These are phyloP conservation scores for Chelonus insularis DNA, from an alignment of 1,140 invertebrate species.

Conservation along the genomic window DNA sequence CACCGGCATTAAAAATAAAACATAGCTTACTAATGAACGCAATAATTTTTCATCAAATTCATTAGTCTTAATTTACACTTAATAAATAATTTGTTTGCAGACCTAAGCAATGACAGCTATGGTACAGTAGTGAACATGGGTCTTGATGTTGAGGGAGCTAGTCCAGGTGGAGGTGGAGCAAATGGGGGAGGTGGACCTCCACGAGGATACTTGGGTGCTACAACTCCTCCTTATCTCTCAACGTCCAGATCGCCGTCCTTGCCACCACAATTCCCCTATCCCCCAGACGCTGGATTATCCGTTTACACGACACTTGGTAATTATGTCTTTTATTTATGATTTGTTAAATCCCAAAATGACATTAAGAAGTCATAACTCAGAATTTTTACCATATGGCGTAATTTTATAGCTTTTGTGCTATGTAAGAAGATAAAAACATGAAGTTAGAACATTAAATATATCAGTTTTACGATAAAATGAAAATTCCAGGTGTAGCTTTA, in stretches of 20 bases:
- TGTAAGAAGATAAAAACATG: too few species aligned
- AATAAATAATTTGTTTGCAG: slow-evolving; percentile 55
- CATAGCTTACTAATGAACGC: neutral
- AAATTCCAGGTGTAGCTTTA: too few species aligned
- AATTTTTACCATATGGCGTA: too few species aligned
- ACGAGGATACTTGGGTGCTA: slow-evolving; percentile 64
- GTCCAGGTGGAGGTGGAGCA: slow-evolving; percentile 69
- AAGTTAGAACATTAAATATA: too few species aligned
- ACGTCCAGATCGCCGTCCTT: slow-evolving; percentile 73
- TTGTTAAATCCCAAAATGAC: too few species aligned
- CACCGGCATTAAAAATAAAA: too few species aligned
- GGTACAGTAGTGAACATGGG: slow-evolving; percentile 78
- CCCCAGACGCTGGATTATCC: slow-evolving; percentile 68
- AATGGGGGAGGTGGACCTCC: slow-evolving; percentile 63
- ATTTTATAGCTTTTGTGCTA: too few species aligned
- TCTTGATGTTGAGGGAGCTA: slow-evolving; percentile 74
- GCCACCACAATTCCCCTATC: slow-evolving; percentile 70
- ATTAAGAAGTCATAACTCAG: too few species aligned
- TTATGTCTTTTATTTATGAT: slow-evolving; percentile 25
- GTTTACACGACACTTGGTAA: slow-evolving; percentile 80
- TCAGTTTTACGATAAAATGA: too few species aligned
- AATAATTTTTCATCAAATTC: too few species aligned
- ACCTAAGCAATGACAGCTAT: slow-evolving; percentile 86
- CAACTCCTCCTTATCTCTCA: slow-evolving; percentile 78
- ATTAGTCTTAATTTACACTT: too few species aligned